A percentile compares a stretch with the other conserved stretches of the same genome.
Conservation (phyloP, 2,797 vertebrate species). For the Rhincodon typus region DNA sequence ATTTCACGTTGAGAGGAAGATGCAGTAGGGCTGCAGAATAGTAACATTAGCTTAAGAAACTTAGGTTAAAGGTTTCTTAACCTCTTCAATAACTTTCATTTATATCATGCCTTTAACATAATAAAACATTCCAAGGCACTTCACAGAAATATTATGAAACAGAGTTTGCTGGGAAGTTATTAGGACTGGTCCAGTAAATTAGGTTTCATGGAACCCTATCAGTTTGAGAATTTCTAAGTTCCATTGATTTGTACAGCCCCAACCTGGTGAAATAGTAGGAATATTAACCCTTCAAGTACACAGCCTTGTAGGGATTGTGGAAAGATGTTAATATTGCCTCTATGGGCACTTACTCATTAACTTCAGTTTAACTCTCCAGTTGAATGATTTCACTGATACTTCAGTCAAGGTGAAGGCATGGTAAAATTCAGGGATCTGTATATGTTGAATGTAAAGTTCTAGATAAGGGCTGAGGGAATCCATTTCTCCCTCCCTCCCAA, state of each 20-base stretch:
- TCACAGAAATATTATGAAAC: not conserved
- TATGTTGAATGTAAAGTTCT: not conserved
- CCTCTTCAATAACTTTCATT: not conserved
- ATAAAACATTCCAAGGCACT: not conserved
- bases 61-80: too few species aligned
- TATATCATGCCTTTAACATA: not conserved
- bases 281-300: not conserved
- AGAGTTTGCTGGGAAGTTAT: not conserved
- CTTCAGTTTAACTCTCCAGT: not conserved
- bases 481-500: too few species aligned
- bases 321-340: not conserved
- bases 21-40: not conserved
- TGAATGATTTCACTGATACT: not conserved
- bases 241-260: not conserved
- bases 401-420: not conserved
- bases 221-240: not conserved
- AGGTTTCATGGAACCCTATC: too few species aligned
- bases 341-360: not conserved
- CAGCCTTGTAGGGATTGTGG: not conserved
- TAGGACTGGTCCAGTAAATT: not conserved
- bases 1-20: not conserved
- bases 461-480: not conserved
- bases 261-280: not conserved
- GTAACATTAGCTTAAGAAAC: too few species aligned
- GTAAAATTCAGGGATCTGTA: not conserved